phyloP scores from a whole-genome alignment of 1,140 invertebrate genomes.

The Bombus superbus region DNA sequence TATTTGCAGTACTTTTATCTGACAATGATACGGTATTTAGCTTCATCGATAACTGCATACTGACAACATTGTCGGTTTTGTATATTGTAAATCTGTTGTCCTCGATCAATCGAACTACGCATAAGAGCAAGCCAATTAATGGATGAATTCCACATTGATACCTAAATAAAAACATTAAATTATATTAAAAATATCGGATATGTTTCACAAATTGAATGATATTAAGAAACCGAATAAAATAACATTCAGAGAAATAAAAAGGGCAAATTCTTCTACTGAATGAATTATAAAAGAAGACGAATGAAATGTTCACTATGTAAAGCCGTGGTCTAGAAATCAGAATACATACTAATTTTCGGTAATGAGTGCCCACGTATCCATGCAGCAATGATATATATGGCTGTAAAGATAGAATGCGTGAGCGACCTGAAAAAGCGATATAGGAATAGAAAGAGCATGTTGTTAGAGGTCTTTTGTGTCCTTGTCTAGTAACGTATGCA shows the following conservation, averaged over 20 bases:
- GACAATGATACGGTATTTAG: neutral
- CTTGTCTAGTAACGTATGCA: too few species aligned
- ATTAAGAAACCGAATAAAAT: neutral
- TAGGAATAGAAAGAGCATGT: too few species aligned
- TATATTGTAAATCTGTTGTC: conserved; percentile 16
- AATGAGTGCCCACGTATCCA: neutral
- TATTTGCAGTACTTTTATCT: conserved; percentile 41
- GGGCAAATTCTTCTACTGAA: too few species aligned
- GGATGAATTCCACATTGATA: neutral
- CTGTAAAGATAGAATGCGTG: too few species aligned
- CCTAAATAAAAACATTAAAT: neutral
- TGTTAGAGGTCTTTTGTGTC: too few species aligned
- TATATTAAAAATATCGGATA: neutral
- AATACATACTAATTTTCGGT: neutral
- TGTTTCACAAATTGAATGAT: neutral
- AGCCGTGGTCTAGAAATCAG: too few species aligned
- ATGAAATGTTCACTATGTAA: neutral
- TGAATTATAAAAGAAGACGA: too few species aligned
- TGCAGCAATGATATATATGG: too few species aligned
- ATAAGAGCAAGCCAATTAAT: neutral
- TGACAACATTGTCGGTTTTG: conserved; percentile 36
- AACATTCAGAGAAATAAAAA: too few species aligned
- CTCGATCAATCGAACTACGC: too few species aligned
- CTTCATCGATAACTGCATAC: neutral
- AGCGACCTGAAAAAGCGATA: too few species aligned